phyloP scores from a whole-genome alignment of 2,113 vertebrate species.

The Anhinga anhinga region DNA sequence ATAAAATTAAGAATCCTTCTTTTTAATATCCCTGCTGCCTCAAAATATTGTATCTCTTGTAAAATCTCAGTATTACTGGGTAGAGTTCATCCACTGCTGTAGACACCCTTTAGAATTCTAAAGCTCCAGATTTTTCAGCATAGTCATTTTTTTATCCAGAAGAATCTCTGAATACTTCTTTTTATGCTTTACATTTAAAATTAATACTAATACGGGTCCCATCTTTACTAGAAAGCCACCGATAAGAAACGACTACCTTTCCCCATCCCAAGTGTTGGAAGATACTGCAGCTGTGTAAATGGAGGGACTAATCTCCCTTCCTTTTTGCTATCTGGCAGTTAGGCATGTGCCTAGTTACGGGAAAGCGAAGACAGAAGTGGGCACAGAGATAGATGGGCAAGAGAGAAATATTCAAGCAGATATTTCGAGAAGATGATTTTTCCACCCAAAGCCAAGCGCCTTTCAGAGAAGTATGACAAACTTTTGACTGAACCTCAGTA shows the following conservation, averaged over 20 bases:
- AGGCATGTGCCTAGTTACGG: accelerated
- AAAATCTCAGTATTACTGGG: background rate
- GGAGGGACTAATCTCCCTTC: background rate
- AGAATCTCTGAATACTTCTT: background rate
- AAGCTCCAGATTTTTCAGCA: background rate
- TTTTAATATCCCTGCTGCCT: background rate
- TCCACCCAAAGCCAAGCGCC: accelerated
- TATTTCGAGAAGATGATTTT: background rate
- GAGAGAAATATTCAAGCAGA: background rate
- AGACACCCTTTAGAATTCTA: background rate
- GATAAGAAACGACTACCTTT: background rate
- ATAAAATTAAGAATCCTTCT: background rate
- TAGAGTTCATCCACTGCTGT: background rate
- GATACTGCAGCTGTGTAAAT: background rate
- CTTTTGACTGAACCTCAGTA: background rate
- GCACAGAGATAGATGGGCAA: background rate
- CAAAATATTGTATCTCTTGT: background rate
- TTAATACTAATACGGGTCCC: background rate
- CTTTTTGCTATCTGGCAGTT: background rate
- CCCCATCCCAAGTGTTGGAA: background rate
- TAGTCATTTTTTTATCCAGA: background rate
- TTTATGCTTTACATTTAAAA: background rate
- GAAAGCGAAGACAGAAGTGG: background rate
- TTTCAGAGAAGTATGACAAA: background rate
- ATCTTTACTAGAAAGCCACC: background rate